Base-by-base conservation (phyloP, 2,113 vertebrate genomes). In the Solea solea region DNA sequence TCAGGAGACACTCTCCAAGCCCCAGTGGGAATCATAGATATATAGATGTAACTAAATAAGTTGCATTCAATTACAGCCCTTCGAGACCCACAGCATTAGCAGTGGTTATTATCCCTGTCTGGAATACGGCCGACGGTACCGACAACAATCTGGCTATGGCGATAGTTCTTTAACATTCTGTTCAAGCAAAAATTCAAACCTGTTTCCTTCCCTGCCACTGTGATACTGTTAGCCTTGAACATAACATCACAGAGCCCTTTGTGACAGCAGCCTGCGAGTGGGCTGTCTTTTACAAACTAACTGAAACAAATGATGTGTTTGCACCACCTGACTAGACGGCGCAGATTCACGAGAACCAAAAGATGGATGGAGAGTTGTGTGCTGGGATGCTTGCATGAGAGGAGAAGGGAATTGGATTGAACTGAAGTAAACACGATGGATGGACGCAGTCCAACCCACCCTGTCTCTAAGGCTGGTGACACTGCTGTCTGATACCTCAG, bases 41-140 rank as follows among this genome's bases (percentile, higher is more conserved):
- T 62, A 78, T 76, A 80, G 14, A 58, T 73, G 65, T 81, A 88
- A 88, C 84, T 74, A 69, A 86, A 89, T 85, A 84, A 73, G 84
- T 81, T 69, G 45, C 86, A 82, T 90, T 84, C 85, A 89, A 86
- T 91, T 85, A 88, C 54, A 60, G 70, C 60, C 79, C n/a, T 28
- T 69, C 78, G 83, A 66, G 72, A 82, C 62, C 78, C 44, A 70
- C 69, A 81, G 57, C 74, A 83, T 76, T 78, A 76, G 55, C 66
- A 54, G 69, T 83, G 72, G 70, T 48, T 46, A 78, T 90, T 86
- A 91, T 72, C 21, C 41, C 64, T 75, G 79, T 85, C 76, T 74
- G 65, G 70, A 87, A 80, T 79, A 85, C 74, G 46, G 83, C 70
- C 40, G 70, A 76, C 50, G n/a, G 64, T 64, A 50, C 70, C 64